Evolutionary conservation across 2,888 invertebrate species (phyloP), one percentile per base, ranked within the genome.

Genomic region (Stenoptilia bipunctidactyla): DNA sequence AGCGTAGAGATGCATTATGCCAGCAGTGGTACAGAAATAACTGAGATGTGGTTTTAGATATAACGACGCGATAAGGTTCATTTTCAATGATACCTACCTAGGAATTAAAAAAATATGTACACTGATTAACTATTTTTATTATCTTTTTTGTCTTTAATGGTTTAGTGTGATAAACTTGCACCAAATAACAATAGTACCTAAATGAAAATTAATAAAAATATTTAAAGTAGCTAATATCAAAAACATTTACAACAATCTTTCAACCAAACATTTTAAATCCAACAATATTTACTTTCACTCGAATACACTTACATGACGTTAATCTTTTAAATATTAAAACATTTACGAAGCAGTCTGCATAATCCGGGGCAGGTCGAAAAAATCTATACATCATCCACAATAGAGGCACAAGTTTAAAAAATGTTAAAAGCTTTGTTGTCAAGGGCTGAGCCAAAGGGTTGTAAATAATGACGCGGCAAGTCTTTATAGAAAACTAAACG

Each of bases 271-370:
- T 58, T 58, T 51, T 52, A 56, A 64, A 57, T 48, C 51, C 45
- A 41, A 55, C 61, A 72, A 71, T 72, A 72, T 74, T 74, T 72
- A 61, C 66, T 51, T 64, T 53, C 43, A 56, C 59, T 54, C 55
- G 58, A 66, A 51, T 44, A 47, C 52, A 48, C 49, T 58, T 61
- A 82, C 76, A 80, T 69, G 80, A 72, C 70, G 70, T 53, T 83
- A 82, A 83, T 82, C 83, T 73, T 63, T 77, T 82, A 82, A 83
- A 80, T 72, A 82, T 80, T 80, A 75, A 80, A 80, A 80, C 80
- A 82, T 82, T 82, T 77, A 70, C 64, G 56, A 58, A 65, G 59
- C 56, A 55, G 56, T 64, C 61, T 50, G 44, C 51, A 45, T 79
- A 79, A 80, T 74, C 79, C 74, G 41, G 37, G 40, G 48, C 45